Percentiles rank a stretch among this genome's conserved stretches.
phyloP scores from a whole-genome alignment of 2,888 invertebrate genomes.

The Rhabditoides inermis region DNA sequence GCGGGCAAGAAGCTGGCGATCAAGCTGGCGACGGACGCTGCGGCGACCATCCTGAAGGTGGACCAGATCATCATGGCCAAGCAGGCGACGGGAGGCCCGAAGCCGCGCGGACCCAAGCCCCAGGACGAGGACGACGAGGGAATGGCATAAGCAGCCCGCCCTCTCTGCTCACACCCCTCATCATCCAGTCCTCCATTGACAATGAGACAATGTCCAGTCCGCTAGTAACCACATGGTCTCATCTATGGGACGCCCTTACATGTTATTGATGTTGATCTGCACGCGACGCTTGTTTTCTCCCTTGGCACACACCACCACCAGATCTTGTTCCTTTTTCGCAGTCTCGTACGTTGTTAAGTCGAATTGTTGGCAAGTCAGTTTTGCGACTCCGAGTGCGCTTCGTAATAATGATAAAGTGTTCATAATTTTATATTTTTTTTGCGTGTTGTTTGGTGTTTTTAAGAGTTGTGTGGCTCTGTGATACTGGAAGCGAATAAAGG shows the following conservation, averaged over 20 bases:
- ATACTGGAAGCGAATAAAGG: too few species aligned
- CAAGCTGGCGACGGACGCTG: constrained; percentile 86
- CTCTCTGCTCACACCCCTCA: too few species aligned
- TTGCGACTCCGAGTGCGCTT: too few species aligned
- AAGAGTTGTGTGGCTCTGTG: background rate
- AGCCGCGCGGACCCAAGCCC: constrained; percentile 50
- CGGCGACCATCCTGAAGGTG: constrained; percentile 59
- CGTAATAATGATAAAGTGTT: too few species aligned
- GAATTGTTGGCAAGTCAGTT: too few species aligned
- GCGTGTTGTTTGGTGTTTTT: constrained; percentile 6
- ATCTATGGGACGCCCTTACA: background rate
- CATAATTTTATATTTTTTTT: constrained; percentile 3
- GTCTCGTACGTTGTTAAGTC: too few species aligned
- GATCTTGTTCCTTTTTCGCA: background rate
- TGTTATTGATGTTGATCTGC: constrained; percentile 6
- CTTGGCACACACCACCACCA: background rate
- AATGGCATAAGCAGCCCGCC: constrained; percentile 51
- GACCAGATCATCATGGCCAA: constrained; percentile 61
- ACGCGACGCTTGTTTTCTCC: constrained; percentile 3
- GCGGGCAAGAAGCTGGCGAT: constrained; percentile 79
- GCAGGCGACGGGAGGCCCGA: constrained; percentile 57
- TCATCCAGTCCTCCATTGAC: too few species aligned
- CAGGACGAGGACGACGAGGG: constrained; percentile 55
- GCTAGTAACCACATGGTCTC: too few species aligned
- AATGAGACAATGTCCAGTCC: too few species aligned